Percentiles rank a stretch among this genome's conserved stretches.
phyloP scores from a whole-genome alignment of 2,113 vertebrate species.

The Sminthopsis crassicaudata region DNA sequence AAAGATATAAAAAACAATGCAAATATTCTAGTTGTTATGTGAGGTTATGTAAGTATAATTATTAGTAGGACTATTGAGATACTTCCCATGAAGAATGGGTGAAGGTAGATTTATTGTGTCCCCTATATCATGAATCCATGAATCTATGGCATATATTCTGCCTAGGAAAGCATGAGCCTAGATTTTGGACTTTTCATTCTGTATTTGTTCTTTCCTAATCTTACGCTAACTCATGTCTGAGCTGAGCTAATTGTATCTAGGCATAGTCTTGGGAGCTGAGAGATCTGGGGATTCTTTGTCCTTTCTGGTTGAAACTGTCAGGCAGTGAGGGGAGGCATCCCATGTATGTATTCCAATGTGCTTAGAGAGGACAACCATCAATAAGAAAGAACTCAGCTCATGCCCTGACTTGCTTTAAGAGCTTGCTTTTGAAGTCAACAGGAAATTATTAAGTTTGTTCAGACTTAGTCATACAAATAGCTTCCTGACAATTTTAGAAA shows the following conservation, averaged over 20 bases:
- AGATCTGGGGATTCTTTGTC: neutral
- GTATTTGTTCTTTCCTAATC: neutral
- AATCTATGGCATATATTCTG: neutral
- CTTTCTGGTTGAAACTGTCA: neutral
- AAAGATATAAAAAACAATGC: neutral
- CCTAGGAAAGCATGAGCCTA: neutral
- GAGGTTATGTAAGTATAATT: neutral
- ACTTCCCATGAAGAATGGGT: neutral
- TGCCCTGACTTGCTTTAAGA: neutral
- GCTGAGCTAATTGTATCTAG: neutral
- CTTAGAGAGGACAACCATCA: neutral
- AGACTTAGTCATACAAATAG: neutral
- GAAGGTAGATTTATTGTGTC: neutral
- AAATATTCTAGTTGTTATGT: neutral
- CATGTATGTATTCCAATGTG: neutral
- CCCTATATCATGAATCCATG: neutral
- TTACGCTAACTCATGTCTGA: neutral
- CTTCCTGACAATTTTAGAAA: neutral
- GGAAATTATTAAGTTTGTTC: slow-evolving; percentile 4
- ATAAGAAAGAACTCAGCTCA: neutral
- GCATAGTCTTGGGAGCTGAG: neutral
- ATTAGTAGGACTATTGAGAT: neutral
- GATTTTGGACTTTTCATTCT: neutral
- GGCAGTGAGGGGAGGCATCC: neutral
- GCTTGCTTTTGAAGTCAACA: neutral